Base-by-base conservation (phyloP, 1,140 invertebrate species). In the Cotesia glomerata region DNA sequence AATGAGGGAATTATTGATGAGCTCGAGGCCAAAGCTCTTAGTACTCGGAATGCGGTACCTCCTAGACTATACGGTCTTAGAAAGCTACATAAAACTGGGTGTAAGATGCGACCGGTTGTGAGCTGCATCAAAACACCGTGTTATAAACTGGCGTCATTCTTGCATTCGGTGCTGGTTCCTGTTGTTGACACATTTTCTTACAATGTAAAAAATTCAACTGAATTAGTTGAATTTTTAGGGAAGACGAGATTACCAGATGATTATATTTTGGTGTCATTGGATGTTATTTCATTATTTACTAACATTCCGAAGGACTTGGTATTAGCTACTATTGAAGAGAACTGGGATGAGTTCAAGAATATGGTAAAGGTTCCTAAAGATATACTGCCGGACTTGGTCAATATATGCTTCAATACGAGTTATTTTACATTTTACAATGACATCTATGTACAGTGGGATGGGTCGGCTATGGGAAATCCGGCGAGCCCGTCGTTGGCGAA, bases 81-180 rank as follows among this genome's bases (percentile, higher is more conserved):
- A 18, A 18, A 54, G 13, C 1, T 18, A n/a, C 16, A 54, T 13
- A 54, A 54, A 54, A n/a, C 52, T 14, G 52, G 52, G 52, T 54
- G 5, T 13, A 54, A 54, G 16, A n/a, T 54, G 16, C 13, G 52
- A 54, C 52, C 52, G 52, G 52, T 54, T 5, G 13, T 54, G 13
- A 54, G 56, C 14, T 56, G 56, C 69, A 56, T 69, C 65, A 61
- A 73, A 64, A 69, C 63, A 77, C 67, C 64, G 77, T 75, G 36
- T 73, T 79, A 82, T 78, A 54, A 54, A 54, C 4, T 54, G 16
- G 52, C 52, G 52, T 14, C 52, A n/a, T 54, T 54, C 13, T 18
- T 54, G 16, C 52, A 54, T 54, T 18, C 5, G 52, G 13, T 54
- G 5, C 16, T 54, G 5, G 16, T 14, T 14, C 52, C 52, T 54